Conservation (phyloP, 2,113 vertebrate species). For the Irena cyanogastra region DNA sequence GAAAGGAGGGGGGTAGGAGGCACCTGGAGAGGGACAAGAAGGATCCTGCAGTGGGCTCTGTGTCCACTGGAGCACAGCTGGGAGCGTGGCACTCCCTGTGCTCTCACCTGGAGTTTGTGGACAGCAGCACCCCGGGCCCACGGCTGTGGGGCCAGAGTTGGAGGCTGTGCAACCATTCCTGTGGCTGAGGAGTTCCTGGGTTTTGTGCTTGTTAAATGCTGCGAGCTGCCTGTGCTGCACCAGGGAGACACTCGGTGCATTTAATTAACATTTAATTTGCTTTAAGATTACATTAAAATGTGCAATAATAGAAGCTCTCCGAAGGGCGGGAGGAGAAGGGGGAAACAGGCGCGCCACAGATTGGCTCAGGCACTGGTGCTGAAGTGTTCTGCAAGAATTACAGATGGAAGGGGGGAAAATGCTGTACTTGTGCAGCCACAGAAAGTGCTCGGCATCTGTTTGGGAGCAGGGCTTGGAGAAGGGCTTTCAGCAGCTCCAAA, state of each 20-base stretch:
- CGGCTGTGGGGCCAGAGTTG: accelerated
- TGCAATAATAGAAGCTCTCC: conserved; percentile 59
- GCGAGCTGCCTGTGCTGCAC: not conserved
- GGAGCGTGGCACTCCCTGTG: not conserved
- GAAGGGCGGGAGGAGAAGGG: conserved; percentile 27
- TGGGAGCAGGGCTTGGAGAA: not conserved
- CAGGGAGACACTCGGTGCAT: conserved; percentile 48
- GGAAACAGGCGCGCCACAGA: not conserved
- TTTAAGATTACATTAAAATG: conserved; percentile 59
- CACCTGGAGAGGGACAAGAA: not conserved
- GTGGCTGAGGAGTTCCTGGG: not conserved
- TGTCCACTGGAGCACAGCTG: not conserved
- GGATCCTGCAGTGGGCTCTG: accelerated
- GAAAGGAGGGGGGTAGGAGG: not conserved
- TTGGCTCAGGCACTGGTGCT: conserved; percentile 11
- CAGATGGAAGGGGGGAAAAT: conserved; percentile 22
- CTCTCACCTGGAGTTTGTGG: not conserved
- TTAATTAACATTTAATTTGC: conserved; percentile 68
- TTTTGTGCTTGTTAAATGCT: not conserved
- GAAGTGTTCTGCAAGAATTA: conserved; percentile 28
- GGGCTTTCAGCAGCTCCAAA: not conserved
- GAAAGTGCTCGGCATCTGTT: not conserved
- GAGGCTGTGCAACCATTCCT: not conserved
- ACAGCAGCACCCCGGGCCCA: not conserved
- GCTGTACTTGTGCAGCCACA: conserved; percentile 1